Conservation (phyloP, 2,113 vertebrate species). For the Stegostoma tigrinum region DNA sequence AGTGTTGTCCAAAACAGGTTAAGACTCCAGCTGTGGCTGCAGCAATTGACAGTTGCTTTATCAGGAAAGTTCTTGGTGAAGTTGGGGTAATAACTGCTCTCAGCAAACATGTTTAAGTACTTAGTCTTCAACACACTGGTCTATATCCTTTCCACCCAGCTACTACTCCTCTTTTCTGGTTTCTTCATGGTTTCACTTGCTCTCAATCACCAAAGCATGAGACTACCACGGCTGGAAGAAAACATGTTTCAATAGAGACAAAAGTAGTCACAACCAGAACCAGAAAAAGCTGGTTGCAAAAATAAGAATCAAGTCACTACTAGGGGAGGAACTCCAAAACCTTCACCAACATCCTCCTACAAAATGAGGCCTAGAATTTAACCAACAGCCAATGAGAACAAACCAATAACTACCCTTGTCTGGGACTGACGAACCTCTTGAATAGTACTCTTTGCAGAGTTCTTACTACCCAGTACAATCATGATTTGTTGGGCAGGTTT, state of each 20-base stretch:
- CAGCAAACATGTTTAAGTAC: too few relatives aligned
- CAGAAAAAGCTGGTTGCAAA: neutral
- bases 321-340: neutral
- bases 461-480: neutral
- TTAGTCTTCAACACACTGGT: too few relatives aligned
- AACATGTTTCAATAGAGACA: neutral
- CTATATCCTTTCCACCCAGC: too few relatives aligned
- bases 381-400: neutral
- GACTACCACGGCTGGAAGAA: too few relatives aligned
- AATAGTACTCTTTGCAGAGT: neutral
- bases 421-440: neutral
- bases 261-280: neutral
- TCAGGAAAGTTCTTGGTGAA: too few relatives aligned
- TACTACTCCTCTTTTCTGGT: too few relatives aligned
- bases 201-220: too few relatives aligned
- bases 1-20: too few relatives aligned
- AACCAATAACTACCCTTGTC: neutral
- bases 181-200: neutral
- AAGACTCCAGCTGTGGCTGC: too few relatives aligned
- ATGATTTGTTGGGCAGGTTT: neutral
- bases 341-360: too few relatives aligned
- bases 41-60: neutral
- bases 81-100: neutral
- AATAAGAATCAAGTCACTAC: neutral
- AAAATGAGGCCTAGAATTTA: neutral